Percentiles rank a stretch among this genome's conserved stretches.
phyloP scores from a whole-genome alignment of 2,888 invertebrate genomes.

The Scaptomyza tumidula region DNA sequence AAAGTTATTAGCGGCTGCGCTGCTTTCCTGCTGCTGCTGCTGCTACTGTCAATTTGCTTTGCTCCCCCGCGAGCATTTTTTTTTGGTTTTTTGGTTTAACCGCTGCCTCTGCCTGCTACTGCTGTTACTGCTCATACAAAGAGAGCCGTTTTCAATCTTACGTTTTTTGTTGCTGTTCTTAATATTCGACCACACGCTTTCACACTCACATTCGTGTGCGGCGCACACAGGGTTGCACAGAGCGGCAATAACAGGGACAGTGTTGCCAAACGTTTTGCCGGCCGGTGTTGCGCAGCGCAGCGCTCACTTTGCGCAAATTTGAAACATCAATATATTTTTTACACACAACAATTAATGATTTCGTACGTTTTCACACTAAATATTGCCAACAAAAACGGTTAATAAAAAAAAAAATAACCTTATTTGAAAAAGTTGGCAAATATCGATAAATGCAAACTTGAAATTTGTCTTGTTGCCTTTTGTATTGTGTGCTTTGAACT shows the following conservation, averaged over 20 bases:
- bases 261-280: conserved; percentile 57
- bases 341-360: conserved; percentile 1
- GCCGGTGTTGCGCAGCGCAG: conserved; percentile 58
- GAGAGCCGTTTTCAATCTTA: conserved; percentile 61
- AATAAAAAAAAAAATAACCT: neutral
- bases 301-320: conserved; percentile 48
- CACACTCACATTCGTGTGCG: conserved; percentile 59
- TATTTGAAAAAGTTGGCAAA: neutral
- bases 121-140: conserved; percentile 47
- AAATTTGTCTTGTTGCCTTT: conserved; percentile 1
- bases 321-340: conserved; percentile 12
- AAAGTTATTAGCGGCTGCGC: conserved; percentile 71
- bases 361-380: neutral
- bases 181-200: conserved; percentile 65
- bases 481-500: conserved; percentile 22
- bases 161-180: conserved; percentile 69
- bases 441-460: neutral
- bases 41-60: conserved; percentile 48
- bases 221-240: conserved; percentile 56
- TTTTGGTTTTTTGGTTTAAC: conserved; percentile 53
- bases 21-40: conserved; percentile 53
- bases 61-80: conserved; percentile 61
- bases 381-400: neutral
- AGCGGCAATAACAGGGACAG: conserved; percentile 34
- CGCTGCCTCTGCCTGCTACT: conserved; percentile 51